Conservation (phyloP, 1,140 invertebrate species). For the Augochlora pura region DNA sequence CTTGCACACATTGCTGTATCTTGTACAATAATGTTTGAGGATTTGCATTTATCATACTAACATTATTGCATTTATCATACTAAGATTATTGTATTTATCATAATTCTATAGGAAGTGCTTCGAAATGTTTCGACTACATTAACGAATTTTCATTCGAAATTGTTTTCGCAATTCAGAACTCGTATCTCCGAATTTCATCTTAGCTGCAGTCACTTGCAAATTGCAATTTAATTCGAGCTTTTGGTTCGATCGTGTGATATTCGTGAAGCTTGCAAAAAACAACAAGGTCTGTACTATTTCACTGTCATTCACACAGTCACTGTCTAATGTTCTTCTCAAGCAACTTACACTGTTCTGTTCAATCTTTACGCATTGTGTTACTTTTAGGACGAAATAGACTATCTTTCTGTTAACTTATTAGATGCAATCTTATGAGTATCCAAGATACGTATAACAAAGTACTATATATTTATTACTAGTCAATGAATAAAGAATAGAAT, state of each 20-base stretch:
- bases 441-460: constrained; percentile 51
- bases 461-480: constrained; percentile 51
- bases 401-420: constrained; percentile 51
- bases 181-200: constrained; percentile 23
- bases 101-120: not conserved
- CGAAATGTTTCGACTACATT: not conserved
- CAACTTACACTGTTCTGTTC: constrained; percentile 52
- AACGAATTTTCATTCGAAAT: not conserved
- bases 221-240: not conserved
- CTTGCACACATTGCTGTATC: too few species aligned
- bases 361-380: constrained; percentile 66
- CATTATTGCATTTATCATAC: too few species aligned
- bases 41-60: too few species aligned
- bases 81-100: too few species aligned
- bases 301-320: constrained; percentile 69
- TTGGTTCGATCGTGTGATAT: constrained; percentile 3
- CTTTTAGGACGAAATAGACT: constrained; percentile 58
- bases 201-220: constrained; percentile 4
- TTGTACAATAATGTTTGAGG: too few species aligned
- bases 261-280: constrained; percentile 67
- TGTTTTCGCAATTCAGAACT: not conserved
- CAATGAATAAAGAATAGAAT: constrained; percentile 58
- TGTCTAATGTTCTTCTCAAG: constrained; percentile 59
- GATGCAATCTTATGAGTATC: constrained; percentile 53
- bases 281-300: constrained; percentile 74